Base-by-base conservation (phyloP, 1,140 invertebrate genomes). In the Conopomorpha cramerella region DNA sequence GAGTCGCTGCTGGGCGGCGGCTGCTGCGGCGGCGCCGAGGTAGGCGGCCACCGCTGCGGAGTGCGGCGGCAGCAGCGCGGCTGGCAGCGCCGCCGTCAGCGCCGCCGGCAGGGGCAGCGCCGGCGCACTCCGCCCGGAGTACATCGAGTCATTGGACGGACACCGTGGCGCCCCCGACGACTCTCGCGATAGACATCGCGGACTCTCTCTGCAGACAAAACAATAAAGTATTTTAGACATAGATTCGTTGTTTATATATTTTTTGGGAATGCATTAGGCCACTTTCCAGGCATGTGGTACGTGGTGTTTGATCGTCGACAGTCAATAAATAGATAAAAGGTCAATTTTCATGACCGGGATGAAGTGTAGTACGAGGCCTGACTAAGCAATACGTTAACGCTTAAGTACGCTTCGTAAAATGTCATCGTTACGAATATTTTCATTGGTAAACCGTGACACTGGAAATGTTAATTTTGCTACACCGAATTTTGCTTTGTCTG, bases 41-140 rank as follows among this genome's bases (percentile, higher is more conserved):
- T 90, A 90, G 0, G 88, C 88, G 7, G 88, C 88, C 78, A 90
- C 87, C 1, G 87, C 87, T 3, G 88, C 88, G 1, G 88, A 87
- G 56, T 89, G 86, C 12, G 86, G 82, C n/a, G 87, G 87, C 46
- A 88, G 57, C 8, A 88, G 73, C 0, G 86, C 79, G 1, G 82
- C 82, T 2, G 83, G 80, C 12, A 82, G 67, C 1, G 73, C 39
- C 64, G 81, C 51, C 67, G 59, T 41, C 27, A 73, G 45, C 17
- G 68, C 82, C 42, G 53, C 84, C 41, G 43, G 81, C 67, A 64
- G 81, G 41, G 41, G 81, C 60, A 58, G 80, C 78, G 78, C 68
- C 66, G 81, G 62, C 79, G 80, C 66, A 51, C 84, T 77, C 51
- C 84, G 64, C 55, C 87, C 81, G 41, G 88, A 83, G 66, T 86